Conservation (phyloP, 1,140 invertebrate genomes). For the Ridgeia piscesae region DNA sequence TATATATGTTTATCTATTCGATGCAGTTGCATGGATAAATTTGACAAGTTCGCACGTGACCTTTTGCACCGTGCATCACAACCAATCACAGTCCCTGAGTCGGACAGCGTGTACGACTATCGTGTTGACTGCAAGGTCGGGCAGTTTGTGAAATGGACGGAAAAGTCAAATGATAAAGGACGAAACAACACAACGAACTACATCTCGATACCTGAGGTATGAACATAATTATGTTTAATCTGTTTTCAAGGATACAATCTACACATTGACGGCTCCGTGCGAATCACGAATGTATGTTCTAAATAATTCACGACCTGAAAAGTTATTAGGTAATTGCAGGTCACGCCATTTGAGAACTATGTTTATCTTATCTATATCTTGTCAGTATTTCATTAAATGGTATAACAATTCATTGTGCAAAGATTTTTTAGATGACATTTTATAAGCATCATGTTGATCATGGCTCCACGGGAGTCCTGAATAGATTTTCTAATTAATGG, state of each 20-base stretch:
- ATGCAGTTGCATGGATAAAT: slow-evolving; percentile 28
- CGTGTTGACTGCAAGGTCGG: slow-evolving; percentile 45
- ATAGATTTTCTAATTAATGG: no score
- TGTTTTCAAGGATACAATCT: not conserved
- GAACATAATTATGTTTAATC: not conserved
- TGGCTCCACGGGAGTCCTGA: no score
- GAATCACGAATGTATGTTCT: no score
- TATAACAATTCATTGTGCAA: no score
- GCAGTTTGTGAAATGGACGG: slow-evolving; percentile 44
- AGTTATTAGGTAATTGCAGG: no score
- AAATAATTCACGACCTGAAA: no score
- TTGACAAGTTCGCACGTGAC: slow-evolving; percentile 52
- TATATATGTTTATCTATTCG: not conserved
- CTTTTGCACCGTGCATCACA: slow-evolving; percentile 44
- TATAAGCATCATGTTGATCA: no score
- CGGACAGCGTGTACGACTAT: slow-evolving; percentile 51
- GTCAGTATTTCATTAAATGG: no score
- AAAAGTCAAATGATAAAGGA: slow-evolving; percentile 40
- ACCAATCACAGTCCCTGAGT: slow-evolving; percentile 44
- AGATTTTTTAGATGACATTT: no score
- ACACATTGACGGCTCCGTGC: no score
- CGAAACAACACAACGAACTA: slow-evolving; percentile 41
- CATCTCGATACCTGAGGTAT: slow-evolving; percentile 48
- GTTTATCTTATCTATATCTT: no score
- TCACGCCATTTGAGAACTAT: no score